Base-by-base conservation (phyloP, 2,888 invertebrate genomes). In the Oligia fasciuncula region DNA sequence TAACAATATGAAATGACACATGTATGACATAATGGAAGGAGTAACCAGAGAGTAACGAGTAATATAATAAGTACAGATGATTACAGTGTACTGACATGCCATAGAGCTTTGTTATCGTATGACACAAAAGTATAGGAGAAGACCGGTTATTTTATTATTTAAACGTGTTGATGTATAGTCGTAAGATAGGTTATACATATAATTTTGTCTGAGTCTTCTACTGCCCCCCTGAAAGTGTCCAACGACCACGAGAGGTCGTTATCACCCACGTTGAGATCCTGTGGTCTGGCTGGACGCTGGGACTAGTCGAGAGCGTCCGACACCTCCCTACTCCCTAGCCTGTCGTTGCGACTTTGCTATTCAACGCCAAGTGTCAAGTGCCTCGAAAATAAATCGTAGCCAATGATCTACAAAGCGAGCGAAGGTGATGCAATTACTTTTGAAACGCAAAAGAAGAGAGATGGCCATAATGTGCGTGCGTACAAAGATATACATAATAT, bases 41-140 rank as follows among this genome's bases (percentile, higher is more conserved):
- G 67, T 77, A 35, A 76, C 73, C 62, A 40, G 57, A 69, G 35
- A 54, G 43, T 60, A 72, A 70, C 60, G 54, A 43, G 66, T 79
- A 81, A 80, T 68, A 71, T 83, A 69, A 78, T 86, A 73, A 77
- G n/a, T 51, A 29, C 57, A 57, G 57, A 63, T 80, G 81, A 86
- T 88, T 69, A 81, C 66, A 79, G 80, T 66, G 57, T 35, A 73
- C 40, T 29, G 46, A 65, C 49, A 66, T 67, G 43, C 51, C 40
- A 63, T 72, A 71, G 4, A 62, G 43, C 46, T 79, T 82, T 80
- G 82, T 73, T 67, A 70, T 62, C 40, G 4, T 51, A 77, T 14
- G 14, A 78, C 35, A 83, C 35, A 69, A 63, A 67, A 69, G 40
- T 49, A 72, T 74, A 66, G 40, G 14, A 65, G 71, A 54, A 69